Conservation (phyloP, 2,797 vertebrate genomes). For the Crocodylus rhombifer region DNA sequence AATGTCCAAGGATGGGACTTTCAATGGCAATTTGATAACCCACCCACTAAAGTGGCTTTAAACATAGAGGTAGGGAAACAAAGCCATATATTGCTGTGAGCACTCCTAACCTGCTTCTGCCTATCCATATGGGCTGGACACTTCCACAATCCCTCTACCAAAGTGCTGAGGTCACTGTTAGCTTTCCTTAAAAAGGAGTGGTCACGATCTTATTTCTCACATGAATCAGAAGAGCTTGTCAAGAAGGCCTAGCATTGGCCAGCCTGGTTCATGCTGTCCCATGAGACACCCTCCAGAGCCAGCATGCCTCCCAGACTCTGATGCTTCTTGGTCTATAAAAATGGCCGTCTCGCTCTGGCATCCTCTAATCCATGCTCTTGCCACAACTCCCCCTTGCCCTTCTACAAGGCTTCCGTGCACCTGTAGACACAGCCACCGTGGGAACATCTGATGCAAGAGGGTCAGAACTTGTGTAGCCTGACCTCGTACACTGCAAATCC, state of each 20-base stretch:
- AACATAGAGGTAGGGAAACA: background rate
- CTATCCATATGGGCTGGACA: background rate
- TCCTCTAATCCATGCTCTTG: background rate
- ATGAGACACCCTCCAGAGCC: background rate
- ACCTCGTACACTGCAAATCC: background rate
- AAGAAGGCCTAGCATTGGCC: background rate
- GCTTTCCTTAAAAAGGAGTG: background rate
- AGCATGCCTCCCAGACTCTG: rapidly evolving
- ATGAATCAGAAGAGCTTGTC: background rate
- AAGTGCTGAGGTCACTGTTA: background rate
- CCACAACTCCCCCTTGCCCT: background rate
- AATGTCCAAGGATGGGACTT: too few species aligned
- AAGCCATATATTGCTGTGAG: background rate
- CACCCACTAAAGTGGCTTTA: background rate
- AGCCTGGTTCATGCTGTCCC: background rate
- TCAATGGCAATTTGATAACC: background rate
- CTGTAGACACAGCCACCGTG: background rate
- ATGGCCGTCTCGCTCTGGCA: background rate
- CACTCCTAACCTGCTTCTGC: background rate
- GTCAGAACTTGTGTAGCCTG: background rate
- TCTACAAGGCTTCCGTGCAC: background rate
- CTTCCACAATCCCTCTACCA: background rate
- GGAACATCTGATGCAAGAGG: background rate
- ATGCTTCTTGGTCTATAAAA: background rate
- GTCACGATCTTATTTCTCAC: background rate